These are phyloP conservation scores for Laterallus jamaicensis DNA, from an alignment of 2,113 vertebrate genomes.

Conservation along the genomic window DNA sequence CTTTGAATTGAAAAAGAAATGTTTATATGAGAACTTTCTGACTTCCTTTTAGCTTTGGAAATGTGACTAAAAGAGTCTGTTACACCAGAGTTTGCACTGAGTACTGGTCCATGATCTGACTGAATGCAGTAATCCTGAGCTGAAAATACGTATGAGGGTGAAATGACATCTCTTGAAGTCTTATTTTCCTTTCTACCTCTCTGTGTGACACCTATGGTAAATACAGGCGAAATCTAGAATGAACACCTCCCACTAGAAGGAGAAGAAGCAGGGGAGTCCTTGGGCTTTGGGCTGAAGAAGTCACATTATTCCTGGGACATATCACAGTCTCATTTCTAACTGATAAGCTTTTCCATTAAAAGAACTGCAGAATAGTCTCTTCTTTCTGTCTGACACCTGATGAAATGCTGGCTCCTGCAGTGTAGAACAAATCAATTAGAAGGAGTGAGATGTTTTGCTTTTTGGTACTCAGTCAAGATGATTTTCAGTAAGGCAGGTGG, in stretches of 20 bases:
- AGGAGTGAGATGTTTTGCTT: background rate
- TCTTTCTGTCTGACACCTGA: background rate
- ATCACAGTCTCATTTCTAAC: background rate
- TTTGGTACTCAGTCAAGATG: background rate
- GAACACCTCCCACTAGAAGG: background rate
- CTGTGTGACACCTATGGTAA: background rate
- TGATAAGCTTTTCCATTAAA: background rate
- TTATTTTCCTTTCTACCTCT: background rate
- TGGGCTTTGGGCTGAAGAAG: background rate
- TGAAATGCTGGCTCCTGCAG: background rate
- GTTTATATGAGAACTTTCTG: background rate
- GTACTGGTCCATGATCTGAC: background rate
- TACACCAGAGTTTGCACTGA: background rate
- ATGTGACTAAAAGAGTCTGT: background rate
- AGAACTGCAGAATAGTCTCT: background rate
- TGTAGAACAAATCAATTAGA: background rate
- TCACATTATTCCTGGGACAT: background rate
- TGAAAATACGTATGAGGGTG: background rate
- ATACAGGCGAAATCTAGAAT: background rate
- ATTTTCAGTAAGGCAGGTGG: background rate
- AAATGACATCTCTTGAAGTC: background rate
- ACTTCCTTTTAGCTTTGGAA: conserved; percentile 1
- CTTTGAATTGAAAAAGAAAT: background rate
- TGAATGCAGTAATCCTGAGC: background rate
- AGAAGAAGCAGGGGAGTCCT: background rate